phyloP scores from a whole-genome alignment of 2,888 invertebrate species.

The Lacanobia oleracea region DNA sequence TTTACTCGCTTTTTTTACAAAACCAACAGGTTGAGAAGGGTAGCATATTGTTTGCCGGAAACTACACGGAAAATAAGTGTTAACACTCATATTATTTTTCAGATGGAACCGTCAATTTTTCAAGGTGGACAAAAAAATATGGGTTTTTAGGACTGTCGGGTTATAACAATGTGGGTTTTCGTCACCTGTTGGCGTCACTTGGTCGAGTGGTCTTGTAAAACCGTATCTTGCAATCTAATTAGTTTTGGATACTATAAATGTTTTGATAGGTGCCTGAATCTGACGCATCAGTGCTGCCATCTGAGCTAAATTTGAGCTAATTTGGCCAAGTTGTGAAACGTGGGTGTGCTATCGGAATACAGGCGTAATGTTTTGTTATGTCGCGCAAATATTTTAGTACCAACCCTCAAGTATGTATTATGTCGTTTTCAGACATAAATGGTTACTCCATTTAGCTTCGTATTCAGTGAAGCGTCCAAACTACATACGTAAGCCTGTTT shows the following conservation, averaged over 20 bases:
- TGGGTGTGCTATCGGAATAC: neutral
- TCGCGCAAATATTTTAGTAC: no score
- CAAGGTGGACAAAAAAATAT: neutral
- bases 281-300: no score
- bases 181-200: no score
- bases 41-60: neutral
- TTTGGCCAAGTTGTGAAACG: neutral
- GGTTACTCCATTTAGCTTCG: slow-evolving; percentile 19
- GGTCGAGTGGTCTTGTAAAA: no score
- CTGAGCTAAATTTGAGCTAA: no score
- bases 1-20: neutral
- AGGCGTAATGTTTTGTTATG: no score
- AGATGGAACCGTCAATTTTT: neutral
- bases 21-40: slow-evolving; percentile 3
- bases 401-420: neutral
- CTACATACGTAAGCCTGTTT: slow-evolving; percentile 65
- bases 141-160: neutral
- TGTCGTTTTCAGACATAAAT: neutral
- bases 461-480: slow-evolving; percentile 36
- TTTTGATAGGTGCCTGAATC: no score
- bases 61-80: neutral
- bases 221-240: no score
- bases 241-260: no score
- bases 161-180: no score
- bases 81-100: neutral